A percentile compares a stretch with the other conserved stretches of the same genome.
These are phyloP conservation scores for Drosophila macrospina DNA, from an alignment of 2,888 invertebrate genomes.

Conservation along the genomic window DNA sequence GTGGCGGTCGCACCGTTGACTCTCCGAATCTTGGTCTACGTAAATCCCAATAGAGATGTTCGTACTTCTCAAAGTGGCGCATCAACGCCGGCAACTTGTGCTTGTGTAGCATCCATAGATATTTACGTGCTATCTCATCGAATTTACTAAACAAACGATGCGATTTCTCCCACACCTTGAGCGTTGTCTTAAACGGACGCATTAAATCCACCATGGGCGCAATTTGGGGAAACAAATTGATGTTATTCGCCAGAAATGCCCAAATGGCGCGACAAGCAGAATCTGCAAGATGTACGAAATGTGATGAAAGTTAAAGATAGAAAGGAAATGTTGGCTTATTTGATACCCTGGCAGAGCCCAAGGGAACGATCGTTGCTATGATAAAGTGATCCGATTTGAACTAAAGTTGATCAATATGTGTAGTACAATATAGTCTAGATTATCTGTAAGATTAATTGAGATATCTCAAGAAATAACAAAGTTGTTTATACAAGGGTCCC, in stretches of 20 bases:
- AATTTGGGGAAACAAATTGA: slow-evolving; percentile 69
- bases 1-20: rapidly evolving
- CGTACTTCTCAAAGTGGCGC: slow-evolving; percentile 35
- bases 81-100: slow-evolving; percentile 51
- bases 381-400: no score
- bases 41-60: slow-evolving; percentile 61
- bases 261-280: slow-evolving; percentile 66
- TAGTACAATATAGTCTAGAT: no score
- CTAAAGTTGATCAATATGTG: no score
- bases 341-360: no score
- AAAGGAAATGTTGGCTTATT: background rate
- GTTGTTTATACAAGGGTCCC: no score
- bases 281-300: slow-evolving; percentile 36
- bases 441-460: no score
- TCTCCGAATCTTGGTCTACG: slow-evolving; percentile 31
- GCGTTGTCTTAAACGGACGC: slow-evolving; percentile 54
- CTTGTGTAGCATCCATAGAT: slow-evolving; percentile 52
- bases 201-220: slow-evolving; percentile 73
- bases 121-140: slow-evolving; percentile 60
- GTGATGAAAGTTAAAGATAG: background rate
- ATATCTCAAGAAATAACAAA: no score
- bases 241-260: slow-evolving; percentile 67
- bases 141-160: slow-evolving; percentile 64
- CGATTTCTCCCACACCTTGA: slow-evolving; percentile 68
- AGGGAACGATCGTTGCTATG: no score